These are phyloP conservation scores for Diceros bicornis DNA, from an alignment of 2,797 vertebrate genomes.

Conservation along the genomic window DNA sequence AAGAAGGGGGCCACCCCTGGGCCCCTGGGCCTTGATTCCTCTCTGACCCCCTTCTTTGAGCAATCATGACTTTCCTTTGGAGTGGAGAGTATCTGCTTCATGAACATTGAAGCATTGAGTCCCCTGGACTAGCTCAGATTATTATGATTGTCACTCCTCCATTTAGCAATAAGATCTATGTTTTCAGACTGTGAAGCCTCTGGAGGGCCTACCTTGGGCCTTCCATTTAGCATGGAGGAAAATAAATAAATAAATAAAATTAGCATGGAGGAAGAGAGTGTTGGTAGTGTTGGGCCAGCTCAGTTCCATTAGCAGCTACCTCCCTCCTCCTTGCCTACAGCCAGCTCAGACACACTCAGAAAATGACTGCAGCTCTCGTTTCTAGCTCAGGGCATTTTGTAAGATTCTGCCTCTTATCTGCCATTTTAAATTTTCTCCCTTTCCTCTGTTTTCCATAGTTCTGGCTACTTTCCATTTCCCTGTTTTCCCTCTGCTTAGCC, in stretches of 20 bases:
- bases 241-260: too few species aligned
- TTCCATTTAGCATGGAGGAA: conserved; percentile 10
- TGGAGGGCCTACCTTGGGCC: neutral
- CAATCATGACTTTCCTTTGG: neutral
- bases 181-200: neutral
- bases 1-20: neutral
- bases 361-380: neutral
- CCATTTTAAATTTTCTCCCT: neutral
- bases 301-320: neutral
- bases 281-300: neutral
- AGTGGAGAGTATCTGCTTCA: neutral
- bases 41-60: neutral
- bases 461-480: neutral
- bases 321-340: neutral
- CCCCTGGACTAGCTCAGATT: conserved; percentile 16
- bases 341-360: conserved; percentile 19
- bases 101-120: neutral
- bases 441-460: neutral
- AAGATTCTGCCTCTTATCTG: neutral
- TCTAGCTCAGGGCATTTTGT: neutral
- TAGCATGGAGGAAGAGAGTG: neutral
- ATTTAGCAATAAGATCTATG: conserved; percentile 1
- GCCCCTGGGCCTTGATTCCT: neutral
- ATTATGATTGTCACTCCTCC: neutral
- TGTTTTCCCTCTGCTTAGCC: neutral